phyloP scores from a whole-genome alignment of 1,140 invertebrate genomes.

The Nasonia longicornis region DNA sequence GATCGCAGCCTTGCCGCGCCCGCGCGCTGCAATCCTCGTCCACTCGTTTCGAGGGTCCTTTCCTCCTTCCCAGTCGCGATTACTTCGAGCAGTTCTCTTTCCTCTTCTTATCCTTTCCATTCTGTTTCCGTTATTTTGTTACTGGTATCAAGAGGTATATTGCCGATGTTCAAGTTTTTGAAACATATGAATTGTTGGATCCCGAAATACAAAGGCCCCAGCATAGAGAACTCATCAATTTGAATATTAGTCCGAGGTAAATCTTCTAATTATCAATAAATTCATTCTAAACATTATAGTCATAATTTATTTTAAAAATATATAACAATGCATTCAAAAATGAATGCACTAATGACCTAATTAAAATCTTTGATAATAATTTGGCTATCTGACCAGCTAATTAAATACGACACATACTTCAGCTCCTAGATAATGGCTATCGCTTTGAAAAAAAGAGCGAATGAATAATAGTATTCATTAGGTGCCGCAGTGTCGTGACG shows the following conservation, averaged over 20 bases:
- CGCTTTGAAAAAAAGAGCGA: background rate
- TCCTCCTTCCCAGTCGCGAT: constrained; percentile 37
- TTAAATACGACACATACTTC: background rate
- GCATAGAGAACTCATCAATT: too few relatives aligned
- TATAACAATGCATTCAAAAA: too few relatives aligned
- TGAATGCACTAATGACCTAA: too few relatives aligned
- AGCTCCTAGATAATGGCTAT: background rate
- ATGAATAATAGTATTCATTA: background rate
- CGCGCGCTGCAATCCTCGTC: background rate
- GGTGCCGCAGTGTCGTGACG: background rate
- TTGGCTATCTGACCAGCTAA: background rate
- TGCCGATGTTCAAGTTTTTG: too few relatives aligned
- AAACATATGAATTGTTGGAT: too few relatives aligned
- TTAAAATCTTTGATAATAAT: too few relatives aligned
- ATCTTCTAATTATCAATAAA: too few relatives aligned
- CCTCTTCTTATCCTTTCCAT: background rate
- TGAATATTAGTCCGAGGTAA: too few relatives aligned
- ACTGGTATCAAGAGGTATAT: background rate
- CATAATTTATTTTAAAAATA: too few relatives aligned
- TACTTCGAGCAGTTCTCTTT: constrained; percentile 38
- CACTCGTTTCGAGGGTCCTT: constrained; percentile 43
- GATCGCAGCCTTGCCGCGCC: background rate
- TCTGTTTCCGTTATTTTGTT: background rate
- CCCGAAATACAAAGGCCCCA: too few relatives aligned
- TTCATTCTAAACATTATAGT: too few relatives aligned